Evolutionary conservation across 2,113 vertebrate species (phyloP).

Genomic region (Trinectes maculatus): DNA sequence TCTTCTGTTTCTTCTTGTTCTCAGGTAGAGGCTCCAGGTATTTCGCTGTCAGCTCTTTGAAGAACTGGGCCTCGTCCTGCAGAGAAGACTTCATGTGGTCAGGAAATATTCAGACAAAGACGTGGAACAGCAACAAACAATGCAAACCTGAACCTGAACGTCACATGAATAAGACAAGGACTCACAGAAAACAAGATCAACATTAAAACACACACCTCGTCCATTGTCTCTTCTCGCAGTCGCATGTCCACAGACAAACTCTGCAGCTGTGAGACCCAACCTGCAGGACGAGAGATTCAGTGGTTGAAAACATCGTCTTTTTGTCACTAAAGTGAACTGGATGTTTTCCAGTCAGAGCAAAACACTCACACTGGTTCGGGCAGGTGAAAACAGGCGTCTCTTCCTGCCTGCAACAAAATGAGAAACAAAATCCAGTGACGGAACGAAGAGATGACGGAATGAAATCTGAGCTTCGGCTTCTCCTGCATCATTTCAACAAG

Average conservation of each 20-base stretch:
- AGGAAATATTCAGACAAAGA: too few species aligned
- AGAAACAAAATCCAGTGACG: neutral
- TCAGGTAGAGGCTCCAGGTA: constrained; percentile 35
- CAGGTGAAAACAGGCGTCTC: neutral
- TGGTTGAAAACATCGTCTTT: too few species aligned
- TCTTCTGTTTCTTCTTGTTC: constrained; percentile 28
- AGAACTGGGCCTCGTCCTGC: constrained; percentile 42
- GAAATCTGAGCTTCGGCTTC: too few species aligned
- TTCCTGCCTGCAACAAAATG: neutral
- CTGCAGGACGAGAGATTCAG: constrained; percentile 20
- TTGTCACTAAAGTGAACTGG: neutral
- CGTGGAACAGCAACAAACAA: neutral
- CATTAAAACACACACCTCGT: constrained; percentile 45
- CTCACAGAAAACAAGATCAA: too few species aligned
- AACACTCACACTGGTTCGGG: constrained; percentile 36
- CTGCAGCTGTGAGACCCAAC: constrained; percentile 66
- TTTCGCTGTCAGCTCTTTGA: constrained; percentile 15
- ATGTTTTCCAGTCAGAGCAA: neutral
- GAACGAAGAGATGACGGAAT: neutral
- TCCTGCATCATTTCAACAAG: too few species aligned
- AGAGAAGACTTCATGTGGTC: too few species aligned
- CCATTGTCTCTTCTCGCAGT: constrained; percentile 39
- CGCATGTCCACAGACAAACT: constrained; percentile 47
- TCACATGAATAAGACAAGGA: too few species aligned
- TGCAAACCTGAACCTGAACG: too few species aligned